phyloP scores from a whole-genome alignment of 2,113 vertebrate species.

The Ochotona curzoniae region DNA sequence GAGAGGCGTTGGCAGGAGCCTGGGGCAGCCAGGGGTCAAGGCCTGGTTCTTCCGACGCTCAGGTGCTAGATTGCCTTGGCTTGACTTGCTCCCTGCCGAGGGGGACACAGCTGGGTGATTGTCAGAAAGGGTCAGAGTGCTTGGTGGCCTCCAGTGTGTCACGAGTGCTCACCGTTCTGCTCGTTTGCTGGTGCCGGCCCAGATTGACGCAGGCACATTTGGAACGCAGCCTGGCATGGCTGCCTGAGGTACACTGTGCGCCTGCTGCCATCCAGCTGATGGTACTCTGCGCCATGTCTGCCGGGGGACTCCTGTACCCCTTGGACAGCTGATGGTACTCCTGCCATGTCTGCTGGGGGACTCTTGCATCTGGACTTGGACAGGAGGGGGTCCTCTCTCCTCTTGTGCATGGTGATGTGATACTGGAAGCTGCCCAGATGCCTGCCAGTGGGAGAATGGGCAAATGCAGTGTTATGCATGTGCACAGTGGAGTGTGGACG shows the following conservation, averaged over 20 bases:
- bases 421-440: constrained; percentile 41
- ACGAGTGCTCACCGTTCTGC: accelerated
- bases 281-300: no score
- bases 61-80: not conserved
- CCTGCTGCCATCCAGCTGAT: accelerated
- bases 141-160: not conserved
- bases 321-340: not conserved
- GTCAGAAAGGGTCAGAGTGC: not conserved
- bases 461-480: not conserved
- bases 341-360: not conserved
- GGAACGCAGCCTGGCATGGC: not conserved
- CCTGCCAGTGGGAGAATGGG: not conserved
- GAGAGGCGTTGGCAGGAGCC: not conserved
- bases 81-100: not conserved
- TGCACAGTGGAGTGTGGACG: constrained; percentile 47
- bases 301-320: accelerated
- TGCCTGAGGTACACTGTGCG: accelerated
- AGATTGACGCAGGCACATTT: not conserved
- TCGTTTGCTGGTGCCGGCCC: not conserved
- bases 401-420: not conserved
- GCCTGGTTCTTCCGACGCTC: not conserved
- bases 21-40: not conserved
- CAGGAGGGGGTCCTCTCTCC: not conserved
- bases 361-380: no score
- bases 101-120: not conserved